phyloP scores from a whole-genome alignment of 1,140 invertebrate genomes.

The Amyelois transitella region DNA sequence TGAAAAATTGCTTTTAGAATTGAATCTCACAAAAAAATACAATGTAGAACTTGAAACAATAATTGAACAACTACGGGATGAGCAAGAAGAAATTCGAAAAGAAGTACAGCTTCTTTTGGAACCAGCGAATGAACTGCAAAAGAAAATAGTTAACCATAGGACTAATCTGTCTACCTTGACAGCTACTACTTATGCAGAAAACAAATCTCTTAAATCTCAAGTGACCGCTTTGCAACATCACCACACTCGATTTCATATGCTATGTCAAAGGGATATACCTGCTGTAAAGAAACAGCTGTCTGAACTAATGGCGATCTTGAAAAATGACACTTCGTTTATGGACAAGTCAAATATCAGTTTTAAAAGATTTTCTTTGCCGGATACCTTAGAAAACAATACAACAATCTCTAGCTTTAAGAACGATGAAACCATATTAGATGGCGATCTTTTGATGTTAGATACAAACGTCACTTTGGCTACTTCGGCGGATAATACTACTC shows the following conservation, averaged over 20 bases:
- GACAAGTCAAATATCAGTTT: slow-evolving; percentile 31
- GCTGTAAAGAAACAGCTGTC: slow-evolving; percentile 49
- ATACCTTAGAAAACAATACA: slow-evolving; percentile 36
- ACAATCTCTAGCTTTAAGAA: slow-evolving; percentile 36
- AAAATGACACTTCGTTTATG: slow-evolving; percentile 24
- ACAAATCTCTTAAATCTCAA: slow-evolving; percentile 54
- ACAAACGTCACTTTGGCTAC: slow-evolving; percentile 55
- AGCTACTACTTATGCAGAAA: slow-evolving; percentile 64
- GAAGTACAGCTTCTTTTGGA: slow-evolving; percentile 49
- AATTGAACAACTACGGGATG: slow-evolving; percentile 33
- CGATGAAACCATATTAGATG: slow-evolving; percentile 54
- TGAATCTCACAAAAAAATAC: slow-evolving; percentile 26
- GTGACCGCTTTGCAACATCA: slow-evolving; percentile 56
- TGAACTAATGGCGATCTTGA: slow-evolving; percentile 42
- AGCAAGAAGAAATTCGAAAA: slow-evolving; percentile 36
- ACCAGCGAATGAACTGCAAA: slow-evolving; percentile 49
- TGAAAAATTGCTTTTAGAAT: slow-evolving; percentile 26
- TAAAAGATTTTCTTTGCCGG: slow-evolving; percentile 46
- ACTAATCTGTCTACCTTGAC: slow-evolving; percentile 66
- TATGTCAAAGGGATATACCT: slow-evolving; percentile 61
- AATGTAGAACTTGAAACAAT: slow-evolving; percentile 30
- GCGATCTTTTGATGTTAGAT: slow-evolving; percentile 63
- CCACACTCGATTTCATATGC: slow-evolving; percentile 47
- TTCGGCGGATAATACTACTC: slow-evolving; percentile 50
- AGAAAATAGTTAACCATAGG: slow-evolving; percentile 53